phyloP scores from a whole-genome alignment of 2,113 vertebrate species.

The Formicarius rufipectus region DNA sequence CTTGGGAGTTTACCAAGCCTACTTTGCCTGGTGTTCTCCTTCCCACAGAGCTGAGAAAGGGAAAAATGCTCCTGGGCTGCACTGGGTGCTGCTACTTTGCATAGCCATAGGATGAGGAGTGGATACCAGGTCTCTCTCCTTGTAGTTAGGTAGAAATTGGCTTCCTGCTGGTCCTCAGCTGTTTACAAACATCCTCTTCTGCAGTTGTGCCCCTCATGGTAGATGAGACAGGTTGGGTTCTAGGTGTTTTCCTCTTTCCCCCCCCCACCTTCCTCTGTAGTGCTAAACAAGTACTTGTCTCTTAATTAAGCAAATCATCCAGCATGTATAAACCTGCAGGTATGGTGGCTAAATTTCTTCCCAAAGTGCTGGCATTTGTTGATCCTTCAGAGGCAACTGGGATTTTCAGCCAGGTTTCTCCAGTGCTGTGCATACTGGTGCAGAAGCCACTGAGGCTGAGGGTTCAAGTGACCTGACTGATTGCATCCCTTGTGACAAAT shows the following conservation, averaged over 20 bases:
- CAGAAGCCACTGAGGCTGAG: neutral
- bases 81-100: fast-evolving
- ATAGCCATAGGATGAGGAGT: fast-evolving
- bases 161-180: neutral
- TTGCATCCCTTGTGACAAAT: neutral
- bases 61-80: fast-evolving
- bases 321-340: neutral
- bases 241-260: neutral
- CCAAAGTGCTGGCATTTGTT: neutral
- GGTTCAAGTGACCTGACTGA: neutral
- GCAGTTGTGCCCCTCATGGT: neutral
- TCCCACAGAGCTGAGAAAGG: neutral
- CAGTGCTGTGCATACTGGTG: neutral
- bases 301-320: neutral
- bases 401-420: neutral
- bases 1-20: neutral
- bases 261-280: neutral
- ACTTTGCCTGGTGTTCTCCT: neutral
- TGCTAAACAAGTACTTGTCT: neutral
- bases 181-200: neutral
- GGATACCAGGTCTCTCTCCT: neutral
- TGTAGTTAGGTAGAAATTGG: neutral
- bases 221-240: neutral
- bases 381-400: neutral
- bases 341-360: neutral